phyloP scores from a whole-genome alignment of 2,113 vertebrate species.

The Nothoprocta perdicaria region DNA sequence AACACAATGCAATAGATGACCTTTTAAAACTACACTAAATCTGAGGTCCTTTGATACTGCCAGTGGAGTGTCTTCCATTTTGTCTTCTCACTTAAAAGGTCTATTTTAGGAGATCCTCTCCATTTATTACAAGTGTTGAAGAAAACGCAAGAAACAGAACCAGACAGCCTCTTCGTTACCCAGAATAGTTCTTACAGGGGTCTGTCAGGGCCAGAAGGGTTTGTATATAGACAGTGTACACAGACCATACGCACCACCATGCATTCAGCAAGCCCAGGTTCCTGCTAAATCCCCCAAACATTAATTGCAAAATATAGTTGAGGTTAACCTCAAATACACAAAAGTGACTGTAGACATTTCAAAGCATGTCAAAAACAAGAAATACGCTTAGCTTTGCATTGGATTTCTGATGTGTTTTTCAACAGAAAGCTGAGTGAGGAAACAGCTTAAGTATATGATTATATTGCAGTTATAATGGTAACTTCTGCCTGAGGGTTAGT shows the following conservation, averaged over 20 bases:
- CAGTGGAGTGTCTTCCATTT: constrained; percentile 25
- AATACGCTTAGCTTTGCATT: not conserved
- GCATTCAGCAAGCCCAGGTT: constrained; percentile 6
- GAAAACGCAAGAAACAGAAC: not conserved
- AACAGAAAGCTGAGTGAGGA: not conserved
- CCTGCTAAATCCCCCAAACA: constrained; percentile 23
- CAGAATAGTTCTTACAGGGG: not conserved
- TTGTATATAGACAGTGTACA: not conserved
- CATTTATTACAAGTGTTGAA: not conserved
- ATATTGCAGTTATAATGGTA: not conserved
- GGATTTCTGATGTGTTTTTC: not conserved
- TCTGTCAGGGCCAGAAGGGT: constrained; percentile 4
- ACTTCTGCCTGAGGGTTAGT: not conserved
- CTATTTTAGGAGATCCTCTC: not conserved
- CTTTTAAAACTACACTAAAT: constrained; percentile 19
- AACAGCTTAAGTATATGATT: not conserved
- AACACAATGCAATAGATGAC: not conserved
- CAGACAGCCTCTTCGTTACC: constrained; percentile 17
- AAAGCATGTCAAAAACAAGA: not conserved
- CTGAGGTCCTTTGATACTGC: not conserved
- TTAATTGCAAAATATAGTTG: constrained; percentile 51
- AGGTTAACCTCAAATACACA: not conserved
- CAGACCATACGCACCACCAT: not conserved
- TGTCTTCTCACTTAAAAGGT: not conserved
- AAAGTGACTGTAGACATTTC: not conserved